These are phyloP conservation scores for Helleia helle DNA, from an alignment of 2,888 invertebrate species.

Conservation along the genomic window DNA sequence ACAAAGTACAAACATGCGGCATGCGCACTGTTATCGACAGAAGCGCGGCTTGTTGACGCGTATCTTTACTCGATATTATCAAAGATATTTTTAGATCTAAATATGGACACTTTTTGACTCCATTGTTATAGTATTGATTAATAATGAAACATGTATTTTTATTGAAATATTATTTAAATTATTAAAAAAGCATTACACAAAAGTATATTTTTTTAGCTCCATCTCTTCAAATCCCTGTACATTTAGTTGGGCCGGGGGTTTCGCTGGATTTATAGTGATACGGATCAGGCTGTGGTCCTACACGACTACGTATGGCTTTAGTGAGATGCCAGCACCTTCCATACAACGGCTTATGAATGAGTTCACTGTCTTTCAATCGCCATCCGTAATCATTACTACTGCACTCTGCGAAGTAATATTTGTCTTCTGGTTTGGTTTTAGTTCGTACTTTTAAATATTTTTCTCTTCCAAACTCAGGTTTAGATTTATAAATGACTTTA, in stretches of 20 bases:
- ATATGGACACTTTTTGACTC: too few species aligned
- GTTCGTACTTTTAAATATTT: conserved; percentile 30
- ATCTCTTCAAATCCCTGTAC: conserved; percentile 23
- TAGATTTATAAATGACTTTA: conserved; percentile 31
- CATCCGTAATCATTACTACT: conserved; percentile 37
- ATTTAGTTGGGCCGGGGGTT: conserved; percentile 25
- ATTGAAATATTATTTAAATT: too few species aligned
- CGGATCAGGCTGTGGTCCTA: conserved; percentile 40
- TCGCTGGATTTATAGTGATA: conserved; percentile 32
- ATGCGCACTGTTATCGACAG: conserved; percentile 69
- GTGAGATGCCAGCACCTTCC: conserved; percentile 36
- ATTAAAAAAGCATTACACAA: too few species aligned
- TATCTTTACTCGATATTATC: conserved; percentile 11
- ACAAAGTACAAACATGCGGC: conserved; percentile 52
- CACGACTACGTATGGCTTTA: conserved; percentile 28
- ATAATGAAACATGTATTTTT: too few species aligned
- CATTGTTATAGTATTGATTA: background rate
- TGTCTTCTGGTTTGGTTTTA: conserved; percentile 33
- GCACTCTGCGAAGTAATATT: conserved; percentile 37
- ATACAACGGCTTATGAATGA: conserved; percentile 24
- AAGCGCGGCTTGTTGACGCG: conserved; percentile 18
- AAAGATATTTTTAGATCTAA: background rate
- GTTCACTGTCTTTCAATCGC: conserved; percentile 33
- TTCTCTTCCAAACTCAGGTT: conserved; percentile 31
- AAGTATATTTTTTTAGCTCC: conserved; percentile 10